These are phyloP conservation scores for Melospiza melodia DNA, from an alignment of 2,113 vertebrate species.

Conservation along the genomic window DNA sequence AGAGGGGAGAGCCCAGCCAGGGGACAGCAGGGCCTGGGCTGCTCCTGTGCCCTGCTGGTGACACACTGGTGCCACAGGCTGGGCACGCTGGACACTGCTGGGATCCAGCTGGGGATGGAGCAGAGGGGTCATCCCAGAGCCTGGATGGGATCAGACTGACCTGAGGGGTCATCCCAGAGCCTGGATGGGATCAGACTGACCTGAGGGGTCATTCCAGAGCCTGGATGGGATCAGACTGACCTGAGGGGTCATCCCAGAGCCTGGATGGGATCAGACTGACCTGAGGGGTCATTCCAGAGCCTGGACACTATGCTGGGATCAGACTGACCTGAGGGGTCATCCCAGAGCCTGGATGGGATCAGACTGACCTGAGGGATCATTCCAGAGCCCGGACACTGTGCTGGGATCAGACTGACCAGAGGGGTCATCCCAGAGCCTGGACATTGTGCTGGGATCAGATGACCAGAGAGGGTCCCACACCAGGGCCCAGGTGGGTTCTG, in stretches of 20 bases:
- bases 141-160: background rate
- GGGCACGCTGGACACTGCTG: background rate
- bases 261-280: background rate
- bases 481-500: background rate
- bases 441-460: background rate
- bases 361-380: too few relatives aligned
- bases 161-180: background rate
- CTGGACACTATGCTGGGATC: background rate
- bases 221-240: background rate
- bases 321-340: too few relatives aligned
- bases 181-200: background rate
- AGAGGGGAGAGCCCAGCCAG: background rate
- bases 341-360: background rate
- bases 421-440: background rate
- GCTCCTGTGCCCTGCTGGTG: background rate
- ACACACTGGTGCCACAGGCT: background rate
- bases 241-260: background rate
- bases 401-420: background rate
- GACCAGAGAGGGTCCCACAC: background rate
- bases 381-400: background rate
- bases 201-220: background rate
- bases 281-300: background rate
- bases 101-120: background rate
- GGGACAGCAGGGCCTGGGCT: background rate
- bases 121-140: too few relatives aligned